Conservation (phyloP, 2,113 vertebrate genomes). For the Aptenodytes patagonicus region DNA sequence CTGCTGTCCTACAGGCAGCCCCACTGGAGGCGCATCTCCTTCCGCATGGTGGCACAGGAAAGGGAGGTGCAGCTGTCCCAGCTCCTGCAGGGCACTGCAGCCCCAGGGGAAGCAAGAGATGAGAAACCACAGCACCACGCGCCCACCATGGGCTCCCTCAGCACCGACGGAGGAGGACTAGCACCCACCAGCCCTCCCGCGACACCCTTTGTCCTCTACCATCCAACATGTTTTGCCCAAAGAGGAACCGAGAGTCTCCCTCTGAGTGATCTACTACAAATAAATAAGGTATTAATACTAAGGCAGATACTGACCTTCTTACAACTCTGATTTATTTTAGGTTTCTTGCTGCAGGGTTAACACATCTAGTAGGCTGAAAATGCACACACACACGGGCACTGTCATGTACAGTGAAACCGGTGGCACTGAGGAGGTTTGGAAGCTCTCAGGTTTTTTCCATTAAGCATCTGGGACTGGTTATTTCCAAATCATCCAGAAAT, state of each 20-base stretch:
- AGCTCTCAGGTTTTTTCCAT: neutral
- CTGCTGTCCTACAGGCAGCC: neutral
- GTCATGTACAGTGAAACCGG: neutral
- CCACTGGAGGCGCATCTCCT: neutral
- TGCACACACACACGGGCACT: neutral
- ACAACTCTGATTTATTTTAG: slow-evolving; percentile 1
- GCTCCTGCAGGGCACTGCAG: neutral
- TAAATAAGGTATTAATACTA: neutral
- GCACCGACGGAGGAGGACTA: neutral
- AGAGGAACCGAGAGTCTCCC: neutral
- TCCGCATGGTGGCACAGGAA: neutral
- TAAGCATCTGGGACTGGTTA: neutral
- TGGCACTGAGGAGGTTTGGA: neutral
- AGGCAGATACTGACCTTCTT: neutral
- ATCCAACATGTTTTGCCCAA: neutral
- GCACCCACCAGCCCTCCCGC: fast-evolving
- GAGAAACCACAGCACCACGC: neutral
- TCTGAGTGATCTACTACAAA: neutral
- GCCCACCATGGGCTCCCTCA: neutral
- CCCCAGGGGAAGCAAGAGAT: neutral
- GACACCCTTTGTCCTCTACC: neutral
- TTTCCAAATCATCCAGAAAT: neutral
- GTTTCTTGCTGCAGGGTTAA: neutral
- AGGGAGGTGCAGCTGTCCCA: neutral
- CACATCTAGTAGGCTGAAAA: neutral